These are phyloP conservation scores for Melanotus villosus DNA, from an alignment of 2,888 invertebrate genomes.

Conservation along the genomic window DNA sequence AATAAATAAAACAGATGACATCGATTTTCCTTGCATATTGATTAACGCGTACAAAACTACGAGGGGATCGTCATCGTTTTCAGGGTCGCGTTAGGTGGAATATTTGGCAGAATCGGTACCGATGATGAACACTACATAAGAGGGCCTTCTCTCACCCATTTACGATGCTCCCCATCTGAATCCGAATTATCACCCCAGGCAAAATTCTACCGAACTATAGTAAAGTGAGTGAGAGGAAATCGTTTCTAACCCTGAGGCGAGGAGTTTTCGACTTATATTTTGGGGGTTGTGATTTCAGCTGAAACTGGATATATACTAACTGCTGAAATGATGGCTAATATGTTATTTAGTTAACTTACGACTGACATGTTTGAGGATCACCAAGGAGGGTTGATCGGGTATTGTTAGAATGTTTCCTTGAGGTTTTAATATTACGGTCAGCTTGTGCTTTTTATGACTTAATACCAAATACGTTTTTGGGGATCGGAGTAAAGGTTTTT, in stretches of 20 bases:
- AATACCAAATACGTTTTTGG: too few relatives aligned
- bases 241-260: background rate
- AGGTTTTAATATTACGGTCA: background rate
- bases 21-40: constrained; percentile 32
- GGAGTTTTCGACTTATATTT: background rate
- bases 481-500: too few relatives aligned
- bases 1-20: constrained; percentile 25
- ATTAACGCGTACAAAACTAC: constrained; percentile 22
- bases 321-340: background rate
- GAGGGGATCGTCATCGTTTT: constrained; percentile 29
- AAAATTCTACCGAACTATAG: constrained; percentile 7
- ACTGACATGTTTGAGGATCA: background rate
- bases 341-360: constrained; percentile 12
- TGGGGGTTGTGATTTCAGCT: background rate
- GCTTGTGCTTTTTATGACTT: background rate
- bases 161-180: constrained; percentile 25
- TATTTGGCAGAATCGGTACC: constrained; percentile 32
- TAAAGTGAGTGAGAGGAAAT: background rate
- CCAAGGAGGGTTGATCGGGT: too few relatives aligned
- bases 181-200: constrained; percentile 29
- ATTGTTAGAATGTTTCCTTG: too few relatives aligned
- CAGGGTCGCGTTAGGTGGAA: constrained; percentile 26
- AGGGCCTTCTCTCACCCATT: constrained; percentile 11
- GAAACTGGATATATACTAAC: constrained; percentile 19
- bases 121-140: constrained; percentile 27